phyloP scores from a whole-genome alignment of 2,888 invertebrate genomes.

The Maniola hyperantus region DNA sequence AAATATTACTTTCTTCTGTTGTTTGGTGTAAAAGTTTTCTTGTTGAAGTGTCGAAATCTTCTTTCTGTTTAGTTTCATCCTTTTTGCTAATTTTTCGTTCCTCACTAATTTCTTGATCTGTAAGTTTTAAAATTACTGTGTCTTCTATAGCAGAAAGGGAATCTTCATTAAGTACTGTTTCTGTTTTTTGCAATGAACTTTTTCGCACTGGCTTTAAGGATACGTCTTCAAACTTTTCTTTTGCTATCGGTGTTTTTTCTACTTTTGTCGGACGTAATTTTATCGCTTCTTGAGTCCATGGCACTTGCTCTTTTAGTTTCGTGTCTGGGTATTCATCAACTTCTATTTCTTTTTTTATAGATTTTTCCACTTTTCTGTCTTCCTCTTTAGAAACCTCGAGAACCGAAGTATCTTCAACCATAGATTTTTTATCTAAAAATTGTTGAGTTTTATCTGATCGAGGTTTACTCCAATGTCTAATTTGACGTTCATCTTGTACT shows the following conservation, averaged over 20 bases:
- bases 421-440: constrained; percentile 7
- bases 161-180: constrained; percentile 75
- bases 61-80: constrained; percentile 26
- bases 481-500: constrained; percentile 21
- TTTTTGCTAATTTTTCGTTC: background rate
- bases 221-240: constrained; percentile 79
- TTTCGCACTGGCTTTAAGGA: constrained; percentile 58
- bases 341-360: background rate
- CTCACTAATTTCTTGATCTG: constrained; percentile 41
- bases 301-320: constrained; percentile 59
- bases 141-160: constrained; percentile 82
- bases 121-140: constrained; percentile 70
- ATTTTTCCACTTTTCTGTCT: constrained; percentile 1
- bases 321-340: background rate
- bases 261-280: constrained; percentile 83
- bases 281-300: constrained; percentile 85
- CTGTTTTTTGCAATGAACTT: constrained; percentile 61
- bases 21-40: constrained; percentile 57
- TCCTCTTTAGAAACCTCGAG: constrained; percentile 3
- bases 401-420: background rate
- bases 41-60: constrained; percentile 47
- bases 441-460: background rate
- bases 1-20: constrained; percentile 70
- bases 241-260: constrained; percentile 77
- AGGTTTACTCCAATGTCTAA: constrained; percentile 19